Conservation (phyloP, 2,888 invertebrate genomes). For the Prosapia bicincta region DNA sequence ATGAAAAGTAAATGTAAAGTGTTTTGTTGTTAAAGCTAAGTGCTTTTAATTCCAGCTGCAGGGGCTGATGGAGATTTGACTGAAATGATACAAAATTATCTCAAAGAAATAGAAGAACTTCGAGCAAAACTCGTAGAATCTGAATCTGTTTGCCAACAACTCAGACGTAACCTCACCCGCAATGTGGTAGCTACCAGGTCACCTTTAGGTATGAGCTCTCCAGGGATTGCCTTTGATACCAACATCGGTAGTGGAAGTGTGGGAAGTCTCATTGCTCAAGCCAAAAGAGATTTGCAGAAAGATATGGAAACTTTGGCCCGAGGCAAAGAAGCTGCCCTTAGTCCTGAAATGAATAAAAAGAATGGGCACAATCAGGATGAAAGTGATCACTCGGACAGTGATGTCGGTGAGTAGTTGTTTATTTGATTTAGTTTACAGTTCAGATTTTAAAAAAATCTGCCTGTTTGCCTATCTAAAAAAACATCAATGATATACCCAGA, state of each 20-base stretch:
- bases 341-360: constrained; percentile 42
- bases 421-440: too few relatives aligned
- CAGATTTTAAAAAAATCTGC: too few relatives aligned
- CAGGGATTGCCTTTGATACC: not conserved
- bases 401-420: constrained; percentile 30
- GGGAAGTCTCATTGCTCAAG: constrained; percentile 58
- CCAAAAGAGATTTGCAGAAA: constrained; percentile 75
- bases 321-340: constrained; percentile 45
- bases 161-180: constrained; percentile 51
- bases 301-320: constrained; percentile 55
- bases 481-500: too few relatives aligned
- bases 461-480: too few relatives aligned
- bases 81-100: constrained; percentile 75
- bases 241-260: constrained; percentile 46
- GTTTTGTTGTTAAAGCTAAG: too few relatives aligned
- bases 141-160: constrained; percentile 70
- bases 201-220: constrained; percentile 4
- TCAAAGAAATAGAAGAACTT: constrained; percentile 88
- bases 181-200: constrained; percentile 40
- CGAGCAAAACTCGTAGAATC: constrained; percentile 86
- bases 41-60: constrained; percentile 39
- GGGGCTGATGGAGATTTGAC: constrained; percentile 55
- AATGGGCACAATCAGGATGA: constrained; percentile 53
- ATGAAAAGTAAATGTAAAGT: too few relatives aligned
- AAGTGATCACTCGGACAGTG: constrained; percentile 49